These are phyloP conservation scores for Alexandromys oeconomus DNA, from an alignment of 2,797 vertebrate species.

Conservation along the genomic window DNA sequence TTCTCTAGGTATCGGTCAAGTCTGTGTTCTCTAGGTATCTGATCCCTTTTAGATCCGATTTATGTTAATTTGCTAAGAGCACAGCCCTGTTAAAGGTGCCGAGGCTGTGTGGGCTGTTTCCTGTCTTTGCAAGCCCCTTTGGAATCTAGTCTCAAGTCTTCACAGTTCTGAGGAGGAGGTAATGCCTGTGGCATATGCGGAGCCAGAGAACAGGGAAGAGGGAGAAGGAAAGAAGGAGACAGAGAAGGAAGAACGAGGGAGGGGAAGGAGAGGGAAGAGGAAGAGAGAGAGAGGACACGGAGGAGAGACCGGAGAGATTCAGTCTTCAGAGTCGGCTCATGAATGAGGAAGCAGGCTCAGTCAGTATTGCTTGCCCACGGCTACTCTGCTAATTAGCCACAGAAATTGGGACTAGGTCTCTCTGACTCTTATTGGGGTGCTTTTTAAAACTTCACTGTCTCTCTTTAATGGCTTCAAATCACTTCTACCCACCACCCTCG, in stretches of 20 bases:
- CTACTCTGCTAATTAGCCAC: conserved; percentile 53
- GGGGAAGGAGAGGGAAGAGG: too few species aligned
- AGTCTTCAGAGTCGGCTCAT: background rate
- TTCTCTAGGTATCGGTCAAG: background rate
- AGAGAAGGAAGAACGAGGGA: rapidly evolving
- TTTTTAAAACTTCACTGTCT: conserved; percentile 6
- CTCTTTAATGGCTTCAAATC: conserved; percentile 48
- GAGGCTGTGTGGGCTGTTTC: background rate
- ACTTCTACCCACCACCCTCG: background rate
- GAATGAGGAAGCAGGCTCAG: background rate
- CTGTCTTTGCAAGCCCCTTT: background rate
- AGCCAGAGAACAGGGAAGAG: background rate
- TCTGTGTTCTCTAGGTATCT: background rate
- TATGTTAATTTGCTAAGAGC: conserved; percentile 17
- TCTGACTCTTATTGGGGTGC: background rate
- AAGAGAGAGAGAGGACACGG: too few species aligned
- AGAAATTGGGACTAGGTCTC: conserved; percentile 5
- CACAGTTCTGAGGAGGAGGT: background rate
- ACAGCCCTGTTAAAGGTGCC: background rate
- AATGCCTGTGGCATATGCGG: background rate
- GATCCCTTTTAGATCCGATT: conserved; percentile 27
- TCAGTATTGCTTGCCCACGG: background rate
- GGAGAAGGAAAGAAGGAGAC: background rate
- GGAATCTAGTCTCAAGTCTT: background rate
- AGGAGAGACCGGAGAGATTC: background rate